These are phyloP conservation scores for Perca schrenkii DNA, from an alignment of 2,113 vertebrate genomes.

Conservation along the genomic window DNA sequence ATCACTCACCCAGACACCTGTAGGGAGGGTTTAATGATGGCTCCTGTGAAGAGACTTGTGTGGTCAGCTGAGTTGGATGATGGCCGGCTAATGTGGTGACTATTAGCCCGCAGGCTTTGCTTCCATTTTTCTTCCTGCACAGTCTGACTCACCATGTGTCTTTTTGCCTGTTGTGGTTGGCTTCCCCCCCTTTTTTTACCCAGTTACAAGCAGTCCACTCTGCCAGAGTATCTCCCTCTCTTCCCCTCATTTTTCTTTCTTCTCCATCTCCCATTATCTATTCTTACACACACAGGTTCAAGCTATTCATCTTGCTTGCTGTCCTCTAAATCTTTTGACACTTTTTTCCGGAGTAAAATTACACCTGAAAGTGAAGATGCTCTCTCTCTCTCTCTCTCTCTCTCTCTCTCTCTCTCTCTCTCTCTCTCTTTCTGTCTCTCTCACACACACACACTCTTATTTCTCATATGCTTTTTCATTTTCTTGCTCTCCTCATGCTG, in stretches of 20 bases:
- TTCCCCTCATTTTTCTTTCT: slow-evolving; percentile 7
- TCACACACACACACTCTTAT: neutral
- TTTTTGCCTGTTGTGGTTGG: neutral
- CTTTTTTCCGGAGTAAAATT: slow-evolving; percentile 48
- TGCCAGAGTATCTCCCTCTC: neutral
- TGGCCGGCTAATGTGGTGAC: slow-evolving; percentile 67
- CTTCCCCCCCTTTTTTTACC: neutral
- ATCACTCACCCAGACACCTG: slow-evolving; percentile 78
- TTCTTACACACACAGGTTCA: slow-evolving; percentile 26
- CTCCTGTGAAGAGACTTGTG: slow-evolving; percentile 47
- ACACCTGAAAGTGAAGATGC: slow-evolving; percentile 41
- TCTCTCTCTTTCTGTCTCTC: neutral
- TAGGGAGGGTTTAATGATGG: slow-evolving; percentile 77
- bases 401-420: neutral
- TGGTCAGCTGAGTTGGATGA: slow-evolving; percentile 48
- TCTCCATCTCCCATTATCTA: slow-evolving; percentile 7
- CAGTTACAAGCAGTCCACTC: slow-evolving; percentile 12
- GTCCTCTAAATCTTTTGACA: slow-evolving; percentile 43
- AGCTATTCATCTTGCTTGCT: slow-evolving; percentile 37
- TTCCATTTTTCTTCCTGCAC: slow-evolving; percentile 36
- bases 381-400: neutral
- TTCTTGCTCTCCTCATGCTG: slow-evolving; percentile 7
- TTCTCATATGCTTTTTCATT: slow-evolving; percentile 30
- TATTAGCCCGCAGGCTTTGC: slow-evolving; percentile 59
- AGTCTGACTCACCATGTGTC: neutral